Percentiles rank a stretch among this genome's conserved stretches.
phyloP scores from a whole-genome alignment of 1,140 invertebrate species.

The Cryptotermes secundus region DNA sequence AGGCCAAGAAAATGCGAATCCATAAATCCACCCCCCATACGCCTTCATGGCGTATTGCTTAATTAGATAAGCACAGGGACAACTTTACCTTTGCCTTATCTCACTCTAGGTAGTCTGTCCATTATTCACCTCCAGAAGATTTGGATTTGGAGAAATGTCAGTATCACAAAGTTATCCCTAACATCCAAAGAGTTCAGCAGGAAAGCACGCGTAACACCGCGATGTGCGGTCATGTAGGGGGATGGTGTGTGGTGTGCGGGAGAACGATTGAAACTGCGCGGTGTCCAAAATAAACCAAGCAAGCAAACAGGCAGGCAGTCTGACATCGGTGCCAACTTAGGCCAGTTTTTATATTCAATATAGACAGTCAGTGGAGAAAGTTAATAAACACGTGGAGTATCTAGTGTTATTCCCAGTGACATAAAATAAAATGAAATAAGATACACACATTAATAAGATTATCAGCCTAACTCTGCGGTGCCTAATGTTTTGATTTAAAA shows the following conservation, averaged over 20 bases:
- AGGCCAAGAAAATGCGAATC: no score
- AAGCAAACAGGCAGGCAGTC: conserved; percentile 13
- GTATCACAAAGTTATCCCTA: no score
- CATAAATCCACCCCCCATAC: no score
- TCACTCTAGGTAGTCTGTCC: no score
- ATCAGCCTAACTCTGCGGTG: neutral
- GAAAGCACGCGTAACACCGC: neutral
- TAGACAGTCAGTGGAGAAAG: neutral
- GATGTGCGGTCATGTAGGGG: neutral
- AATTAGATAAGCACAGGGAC: no score
- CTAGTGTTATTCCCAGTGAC: neutral
- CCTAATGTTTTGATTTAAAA: no score
- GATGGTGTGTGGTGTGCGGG: neutral
- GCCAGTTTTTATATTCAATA: conserved; percentile 18
- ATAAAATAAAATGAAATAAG: neutral
- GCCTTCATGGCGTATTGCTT: no score
- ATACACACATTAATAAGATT: neutral
- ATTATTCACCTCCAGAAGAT: no score
- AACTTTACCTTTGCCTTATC: no score
- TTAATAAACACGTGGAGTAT: neutral
- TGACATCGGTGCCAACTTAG: conserved; percentile 9
- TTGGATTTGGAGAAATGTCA: no score
- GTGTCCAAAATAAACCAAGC: conserved; percentile 11
- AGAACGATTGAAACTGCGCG: neutral
- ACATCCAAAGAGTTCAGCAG: no score